Evolutionary conservation across 2,797 vertebrate species (phyloP).

Genomic region (Strix occidentalis): DNA sequence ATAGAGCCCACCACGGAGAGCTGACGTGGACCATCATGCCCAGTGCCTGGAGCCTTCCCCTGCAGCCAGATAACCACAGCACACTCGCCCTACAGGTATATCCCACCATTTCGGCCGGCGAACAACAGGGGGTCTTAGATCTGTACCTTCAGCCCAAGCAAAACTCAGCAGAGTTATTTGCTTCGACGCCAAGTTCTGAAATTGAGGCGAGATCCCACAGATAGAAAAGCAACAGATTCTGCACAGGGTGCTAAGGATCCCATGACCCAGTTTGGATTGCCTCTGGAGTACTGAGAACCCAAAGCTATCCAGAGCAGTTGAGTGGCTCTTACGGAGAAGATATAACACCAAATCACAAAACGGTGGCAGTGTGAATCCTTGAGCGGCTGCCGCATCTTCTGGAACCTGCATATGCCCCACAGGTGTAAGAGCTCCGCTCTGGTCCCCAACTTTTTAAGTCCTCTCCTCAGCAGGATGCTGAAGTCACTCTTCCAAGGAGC

Average conservation of each 20-base stretch:
- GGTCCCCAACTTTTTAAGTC: background rate
- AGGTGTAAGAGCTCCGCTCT: background rate
- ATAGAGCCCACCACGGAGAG: rapidly evolving
- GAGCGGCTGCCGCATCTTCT: background rate
- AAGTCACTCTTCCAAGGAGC: background rate
- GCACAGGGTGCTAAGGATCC: background rate
- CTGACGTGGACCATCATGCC: background rate
- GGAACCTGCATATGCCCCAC: background rate
- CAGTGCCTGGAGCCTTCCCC: background rate
- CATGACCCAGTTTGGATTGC: background rate
- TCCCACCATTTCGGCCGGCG: rapidly evolving
- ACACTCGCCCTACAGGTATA: rapidly evolving
- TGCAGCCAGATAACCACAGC: background rate
- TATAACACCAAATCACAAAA: no score
- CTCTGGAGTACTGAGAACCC: no score
- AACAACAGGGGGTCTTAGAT: background rate
- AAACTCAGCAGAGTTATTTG: background rate
- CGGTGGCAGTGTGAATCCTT: background rate
- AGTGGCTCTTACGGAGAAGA: background rate
- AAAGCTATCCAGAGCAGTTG: background rate
- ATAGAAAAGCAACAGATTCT: background rate
- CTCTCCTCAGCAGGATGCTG: background rate
- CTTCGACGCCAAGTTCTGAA: rapidly evolving
- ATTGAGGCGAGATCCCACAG: rapidly evolving
- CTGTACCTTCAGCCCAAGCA: background rate